These are phyloP conservation scores for Vanessa cardui DNA, from an alignment of 2,888 invertebrate species.

Conservation along the genomic window DNA sequence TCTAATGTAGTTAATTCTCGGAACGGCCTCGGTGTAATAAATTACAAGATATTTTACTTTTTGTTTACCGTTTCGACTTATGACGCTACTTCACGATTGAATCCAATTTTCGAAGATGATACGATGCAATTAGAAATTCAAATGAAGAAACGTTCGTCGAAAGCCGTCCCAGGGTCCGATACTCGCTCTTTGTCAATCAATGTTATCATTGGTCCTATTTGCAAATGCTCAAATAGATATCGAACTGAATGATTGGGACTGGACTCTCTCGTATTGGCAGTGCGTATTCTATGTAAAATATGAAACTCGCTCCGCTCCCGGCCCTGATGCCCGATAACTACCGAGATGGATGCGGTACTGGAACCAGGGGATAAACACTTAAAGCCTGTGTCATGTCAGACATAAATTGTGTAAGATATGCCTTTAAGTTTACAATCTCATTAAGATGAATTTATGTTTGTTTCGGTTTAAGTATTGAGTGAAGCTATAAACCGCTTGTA, in stretches of 20 bases:
- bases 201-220: conserved; percentile 68
- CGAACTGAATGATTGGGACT: conserved; percentile 75
- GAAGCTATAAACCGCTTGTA: conserved; percentile 27
- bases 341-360: conserved; percentile 61
- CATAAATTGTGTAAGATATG: conserved; percentile 40
- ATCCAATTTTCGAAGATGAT: conserved; percentile 22
- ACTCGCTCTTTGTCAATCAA: conserved; percentile 42
- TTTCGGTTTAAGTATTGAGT: conserved; percentile 19
- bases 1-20: conserved; percentile 69
- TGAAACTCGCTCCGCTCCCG: conserved; percentile 64
- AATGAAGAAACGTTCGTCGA: not conserved
- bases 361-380: conserved; percentile 41
- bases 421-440: conserved; percentile 40
- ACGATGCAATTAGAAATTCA: conserved; percentile 18
- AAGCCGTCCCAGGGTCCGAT: not conserved
- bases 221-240: conserved; percentile 68
- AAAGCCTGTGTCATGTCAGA: conserved; percentile 37
- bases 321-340: conserved; percentile 38
- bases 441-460: conserved; percentile 38
- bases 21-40: conserved; percentile 63
- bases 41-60: conserved; percentile 53
- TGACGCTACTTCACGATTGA: conserved; percentile 23
- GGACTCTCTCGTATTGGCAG: conserved; percentile 69
- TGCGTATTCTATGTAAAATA: conserved; percentile 81
- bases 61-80: conserved; percentile 30